A percentile compares a stretch with the other conserved stretches of the same genome.
Conservation (phyloP, 2,888 invertebrate species). For the Metacarcinus magister region DNA sequence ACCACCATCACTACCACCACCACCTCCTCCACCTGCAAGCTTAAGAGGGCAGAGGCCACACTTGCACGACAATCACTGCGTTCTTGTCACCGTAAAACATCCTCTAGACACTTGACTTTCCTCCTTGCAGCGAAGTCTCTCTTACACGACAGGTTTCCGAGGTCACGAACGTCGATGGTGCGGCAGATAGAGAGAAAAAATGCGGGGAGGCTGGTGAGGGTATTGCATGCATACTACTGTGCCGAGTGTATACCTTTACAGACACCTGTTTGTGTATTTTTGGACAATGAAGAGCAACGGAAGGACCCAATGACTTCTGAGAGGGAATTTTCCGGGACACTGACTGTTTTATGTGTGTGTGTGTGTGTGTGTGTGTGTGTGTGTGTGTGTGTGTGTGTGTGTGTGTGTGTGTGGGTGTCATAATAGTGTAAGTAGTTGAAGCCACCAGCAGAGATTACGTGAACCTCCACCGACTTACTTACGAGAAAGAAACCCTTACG, state of each 20-base stretch:
- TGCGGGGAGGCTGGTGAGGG: too few relatives aligned
- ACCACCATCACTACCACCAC: not conserved
- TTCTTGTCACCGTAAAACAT: not conserved
- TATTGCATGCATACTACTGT: too few relatives aligned
- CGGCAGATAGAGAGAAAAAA: too few relatives aligned
- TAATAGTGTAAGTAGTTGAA: not conserved
- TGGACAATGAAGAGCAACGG: not conserved
- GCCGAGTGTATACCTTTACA: too few relatives aligned
- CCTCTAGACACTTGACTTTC: not conserved
- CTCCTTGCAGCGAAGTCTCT: not conserved
- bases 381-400: slow-evolving; percentile 40
- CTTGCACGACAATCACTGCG: not conserved
- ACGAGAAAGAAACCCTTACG: not conserved
- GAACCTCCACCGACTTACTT: not conserved
- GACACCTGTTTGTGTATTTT: not conserved
- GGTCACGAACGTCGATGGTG: not conserved
- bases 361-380: slow-evolving; percentile 33
- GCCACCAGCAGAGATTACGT: not conserved
- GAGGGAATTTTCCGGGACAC: not conserved
- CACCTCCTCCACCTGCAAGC: not conserved
- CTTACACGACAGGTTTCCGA: not conserved
- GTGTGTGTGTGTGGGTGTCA: not conserved
- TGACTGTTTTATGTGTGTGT: not conserved
- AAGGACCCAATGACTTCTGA: not conserved
- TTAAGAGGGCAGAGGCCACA: not conserved